These are phyloP conservation scores for Oceanites oceanicus DNA, from an alignment of 2,113 vertebrate species.

Conservation along the genomic window DNA sequence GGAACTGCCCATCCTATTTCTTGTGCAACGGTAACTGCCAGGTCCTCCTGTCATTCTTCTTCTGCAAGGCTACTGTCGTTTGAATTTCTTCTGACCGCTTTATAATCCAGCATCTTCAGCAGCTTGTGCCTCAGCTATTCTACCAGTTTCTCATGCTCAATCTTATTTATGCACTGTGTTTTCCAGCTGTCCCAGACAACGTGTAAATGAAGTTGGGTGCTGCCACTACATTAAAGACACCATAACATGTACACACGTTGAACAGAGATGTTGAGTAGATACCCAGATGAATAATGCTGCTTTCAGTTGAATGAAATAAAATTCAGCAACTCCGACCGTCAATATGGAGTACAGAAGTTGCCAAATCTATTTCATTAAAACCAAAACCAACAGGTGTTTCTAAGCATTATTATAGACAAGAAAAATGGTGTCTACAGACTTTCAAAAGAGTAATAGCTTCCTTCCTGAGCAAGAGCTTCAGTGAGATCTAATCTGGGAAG, in stretches of 20 bases:
- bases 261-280: background rate
- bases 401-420: background rate
- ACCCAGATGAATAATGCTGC: background rate
- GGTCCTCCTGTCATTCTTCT: background rate
- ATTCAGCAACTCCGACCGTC: background rate
- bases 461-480: background rate
- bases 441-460: background rate
- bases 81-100: background rate
- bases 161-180: background rate
- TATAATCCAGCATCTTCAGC: background rate
- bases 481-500: background rate
- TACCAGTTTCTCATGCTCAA: background rate
- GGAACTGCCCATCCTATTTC: background rate
- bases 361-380: background rate
- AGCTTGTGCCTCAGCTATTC: background rate
- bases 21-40: background rate
- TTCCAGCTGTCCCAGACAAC: background rate
- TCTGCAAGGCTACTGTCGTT: background rate
- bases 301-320: background rate
- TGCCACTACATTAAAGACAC: background rate
- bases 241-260: background rate
- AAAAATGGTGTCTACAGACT: background rate
- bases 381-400: background rate
- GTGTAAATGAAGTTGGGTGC: conserved; percentile 2
- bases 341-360: background rate